A percentile compares a stretch with the other conserved stretches of the same genome.
Evolutionary conservation across 2,797 vertebrate species (phyloP).

Genomic region (Diplodus puntazzo): DNA sequence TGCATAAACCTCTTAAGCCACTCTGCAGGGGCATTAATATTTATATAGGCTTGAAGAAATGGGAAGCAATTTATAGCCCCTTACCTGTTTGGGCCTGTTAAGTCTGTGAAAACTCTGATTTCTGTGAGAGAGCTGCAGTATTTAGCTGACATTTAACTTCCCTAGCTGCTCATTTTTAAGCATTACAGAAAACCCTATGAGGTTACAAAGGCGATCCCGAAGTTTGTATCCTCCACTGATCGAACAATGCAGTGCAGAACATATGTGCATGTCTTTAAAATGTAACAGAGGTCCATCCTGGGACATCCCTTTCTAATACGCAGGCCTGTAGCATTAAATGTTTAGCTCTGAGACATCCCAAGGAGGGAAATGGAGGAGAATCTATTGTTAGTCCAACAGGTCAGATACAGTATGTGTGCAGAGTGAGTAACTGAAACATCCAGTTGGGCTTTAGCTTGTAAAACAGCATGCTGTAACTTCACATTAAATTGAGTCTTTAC

Average conservation of each 20-base stretch:
- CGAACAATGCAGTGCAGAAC: constrained; percentile 21
- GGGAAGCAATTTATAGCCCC: constrained; percentile 58
- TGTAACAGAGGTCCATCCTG: constrained; percentile 7
- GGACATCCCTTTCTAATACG: constrained; percentile 45
- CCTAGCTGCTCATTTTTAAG: constrained; percentile 9
- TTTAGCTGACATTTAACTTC: constrained; percentile 36
- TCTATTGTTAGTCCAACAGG: constrained; percentile 40
- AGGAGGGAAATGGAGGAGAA: constrained; percentile 31
- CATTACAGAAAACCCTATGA: constrained; percentile 4
- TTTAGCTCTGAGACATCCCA: constrained; percentile 24
- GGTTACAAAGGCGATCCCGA: constrained; percentile 11
- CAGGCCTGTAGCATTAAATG: constrained; percentile 41
- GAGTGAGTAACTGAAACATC: not conserved
- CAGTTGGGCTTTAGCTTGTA: not conserved
- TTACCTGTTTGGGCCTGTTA: constrained; percentile 58
- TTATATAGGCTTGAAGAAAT: constrained; percentile 69
- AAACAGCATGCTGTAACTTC: constrained; percentile 1
- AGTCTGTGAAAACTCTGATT: constrained; percentile 48
- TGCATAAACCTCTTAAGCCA: constrained; percentile 81
- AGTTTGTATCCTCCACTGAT: constrained; percentile 10
- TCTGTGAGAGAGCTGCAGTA: constrained; percentile 16
- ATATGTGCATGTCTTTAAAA: constrained; percentile 10
- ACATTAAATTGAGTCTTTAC: constrained; percentile 9
- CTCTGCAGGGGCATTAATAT: constrained; percentile 77
- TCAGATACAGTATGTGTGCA: constrained; percentile 1